Base-by-base conservation (phyloP, 2,113 vertebrate genomes). In the Egretta garzetta region DNA sequence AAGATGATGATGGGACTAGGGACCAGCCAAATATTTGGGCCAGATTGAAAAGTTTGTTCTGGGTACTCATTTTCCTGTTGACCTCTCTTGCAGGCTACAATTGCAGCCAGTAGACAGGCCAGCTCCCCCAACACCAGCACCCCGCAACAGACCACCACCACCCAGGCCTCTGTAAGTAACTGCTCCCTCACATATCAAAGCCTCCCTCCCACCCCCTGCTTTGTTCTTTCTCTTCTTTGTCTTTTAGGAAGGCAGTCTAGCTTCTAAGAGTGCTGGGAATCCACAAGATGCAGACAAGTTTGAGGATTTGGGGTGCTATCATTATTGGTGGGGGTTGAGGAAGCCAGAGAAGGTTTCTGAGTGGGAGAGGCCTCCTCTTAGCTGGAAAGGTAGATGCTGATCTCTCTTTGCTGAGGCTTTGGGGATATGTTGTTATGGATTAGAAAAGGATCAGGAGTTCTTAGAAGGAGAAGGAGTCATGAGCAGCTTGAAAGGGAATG, bases 101-200 rank as follows among this genome's bases (percentile, higher is more conserved):
- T 99, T 83, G 99, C 99, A 95, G 99, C 99, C 64, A 99, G 99
- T 88, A 99, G 99, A 52, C 99, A 99, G 96, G 99, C 99, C 86
- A 99, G 97, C 96, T 99, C 99, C 52, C 98, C 99, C 33, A 99
- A 98, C 97, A 98, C 98, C 89, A 99, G 98, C 94, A 98, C 98
- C 6, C 97, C 99, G 3, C 99, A 99, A 74, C 98, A 99, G 85
- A 94, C 98, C 32, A 98, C 98, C 92, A 99, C 99, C 75, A 99
- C 99, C 37, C 98, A 99, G 97, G 98, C 98, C 85, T 98, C 98
- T 21, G 98, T 98, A 97, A 97, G 98, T 98, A 80, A 86, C 18
- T 70, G 45, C 8, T 64, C 16, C 45, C 18, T 70, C 85, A 58
- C 43, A 2, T 52, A 32, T 11, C 7, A 3, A 64, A 63, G 55